Percentiles rank a stretch among this genome's conserved stretches.
These are phyloP conservation scores for Sicus ferrugineus DNA, from an alignment of 2,888 invertebrate genomes.

Conservation along the genomic window DNA sequence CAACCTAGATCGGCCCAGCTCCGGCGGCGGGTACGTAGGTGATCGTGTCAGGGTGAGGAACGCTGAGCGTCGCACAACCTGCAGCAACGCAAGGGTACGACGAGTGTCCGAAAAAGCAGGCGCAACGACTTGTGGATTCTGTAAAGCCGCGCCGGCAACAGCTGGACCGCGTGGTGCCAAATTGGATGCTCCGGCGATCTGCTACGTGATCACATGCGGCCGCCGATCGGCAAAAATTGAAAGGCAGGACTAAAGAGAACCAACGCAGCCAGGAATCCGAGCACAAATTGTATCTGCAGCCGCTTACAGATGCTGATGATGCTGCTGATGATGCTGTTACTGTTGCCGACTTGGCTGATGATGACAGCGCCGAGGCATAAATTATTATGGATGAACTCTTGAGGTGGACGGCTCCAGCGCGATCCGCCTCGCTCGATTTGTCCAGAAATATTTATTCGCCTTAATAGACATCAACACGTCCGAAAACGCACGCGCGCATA, in stretches of 20 bases:
- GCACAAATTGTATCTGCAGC: not conserved
- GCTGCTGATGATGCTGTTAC: slow-evolving; percentile 13
- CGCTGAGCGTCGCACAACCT: not conserved
- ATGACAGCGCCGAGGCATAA: slow-evolving; percentile 31
- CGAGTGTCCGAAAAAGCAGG: not conserved
- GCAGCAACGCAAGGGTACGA: slow-evolving; percentile 5
- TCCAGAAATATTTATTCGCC: slow-evolving; percentile 54
- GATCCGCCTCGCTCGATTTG: slow-evolving; percentile 41
- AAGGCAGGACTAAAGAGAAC: not conserved
- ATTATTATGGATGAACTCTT: slow-evolving; percentile 37
- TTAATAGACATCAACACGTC: slow-evolving; percentile 57
- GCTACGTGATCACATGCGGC: slow-evolving; percentile 36
- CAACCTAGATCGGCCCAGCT: not conserved
- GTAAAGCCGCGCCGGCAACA: slow-evolving; percentile 4
- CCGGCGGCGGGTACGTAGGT: slow-evolving; percentile 5
- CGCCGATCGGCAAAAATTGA: not conserved
- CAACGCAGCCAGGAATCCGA: slow-evolving; percentile 3
- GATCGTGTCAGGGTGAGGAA: slow-evolving; percentile 10
- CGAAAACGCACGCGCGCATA: slow-evolving; percentile 36
- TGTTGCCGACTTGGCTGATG: slow-evolving; percentile 14
- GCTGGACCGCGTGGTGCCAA: slow-evolving; percentile 26
- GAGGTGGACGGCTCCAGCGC: not conserved
- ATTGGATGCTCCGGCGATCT: slow-evolving; percentile 16
- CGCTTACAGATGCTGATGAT: not conserved
- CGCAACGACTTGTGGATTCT: slow-evolving; percentile 6